Conservation (phyloP, 2,113 vertebrate genomes). For the Steatornis caripensis region DNA sequence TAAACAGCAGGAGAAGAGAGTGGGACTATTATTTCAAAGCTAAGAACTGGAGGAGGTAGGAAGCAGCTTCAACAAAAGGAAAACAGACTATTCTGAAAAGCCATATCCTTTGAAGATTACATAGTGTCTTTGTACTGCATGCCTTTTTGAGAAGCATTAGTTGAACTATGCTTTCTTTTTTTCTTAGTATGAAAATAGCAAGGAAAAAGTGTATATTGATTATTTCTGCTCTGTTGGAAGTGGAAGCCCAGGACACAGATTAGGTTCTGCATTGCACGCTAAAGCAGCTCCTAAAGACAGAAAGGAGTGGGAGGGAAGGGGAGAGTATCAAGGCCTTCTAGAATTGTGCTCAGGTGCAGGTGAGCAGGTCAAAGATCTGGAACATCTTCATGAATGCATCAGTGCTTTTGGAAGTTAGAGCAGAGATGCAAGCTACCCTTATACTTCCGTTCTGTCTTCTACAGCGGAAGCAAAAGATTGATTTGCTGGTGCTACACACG, state of each 20-base stretch:
- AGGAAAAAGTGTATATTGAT: neutral
- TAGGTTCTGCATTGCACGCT: neutral
- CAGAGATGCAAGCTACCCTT: neutral
- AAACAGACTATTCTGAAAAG: neutral
- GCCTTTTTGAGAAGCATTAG: neutral
- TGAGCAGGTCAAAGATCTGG: neutral
- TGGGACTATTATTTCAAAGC: neutral
- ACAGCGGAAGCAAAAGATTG: neutral
- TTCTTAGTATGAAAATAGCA: neutral
- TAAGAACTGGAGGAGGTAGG: neutral
- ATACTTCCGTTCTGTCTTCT: neutral
- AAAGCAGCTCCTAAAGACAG: neutral
- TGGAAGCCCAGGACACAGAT: neutral
- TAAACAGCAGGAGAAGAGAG: neutral
- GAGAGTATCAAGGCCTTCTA: neutral
- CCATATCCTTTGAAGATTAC: neutral
- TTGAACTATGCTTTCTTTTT: neutral
- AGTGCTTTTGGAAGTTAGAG: neutral
- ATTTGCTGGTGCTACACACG: neutral
- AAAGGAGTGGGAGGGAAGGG: fast-evolving
- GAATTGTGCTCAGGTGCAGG: neutral
- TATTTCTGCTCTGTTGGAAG: neutral
- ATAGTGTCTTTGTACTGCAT: neutral
- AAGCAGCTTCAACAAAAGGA: neutral
- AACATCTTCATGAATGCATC: neutral